Evolutionary conservation across 2,888 invertebrate species (phyloP).

Genomic region (Patella caerulea): DNA sequence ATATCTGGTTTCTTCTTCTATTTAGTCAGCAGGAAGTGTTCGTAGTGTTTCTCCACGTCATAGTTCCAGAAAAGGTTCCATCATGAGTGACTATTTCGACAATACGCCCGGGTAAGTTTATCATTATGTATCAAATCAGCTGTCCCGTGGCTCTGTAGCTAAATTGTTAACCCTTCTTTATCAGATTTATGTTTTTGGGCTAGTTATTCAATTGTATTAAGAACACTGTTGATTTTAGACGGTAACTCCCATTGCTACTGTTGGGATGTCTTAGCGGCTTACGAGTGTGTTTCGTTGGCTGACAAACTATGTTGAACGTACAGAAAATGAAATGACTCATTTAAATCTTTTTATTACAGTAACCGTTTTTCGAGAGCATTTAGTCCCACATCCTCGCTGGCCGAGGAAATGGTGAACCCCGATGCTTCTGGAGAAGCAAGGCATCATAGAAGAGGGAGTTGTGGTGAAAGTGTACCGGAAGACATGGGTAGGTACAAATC

Average conservation of each 20-base stretch:
- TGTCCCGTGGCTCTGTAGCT: not conserved
- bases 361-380: slow-evolving; percentile 16
- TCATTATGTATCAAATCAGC: not conserved
- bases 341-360: not conserved
- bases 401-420: slow-evolving; percentile 33
- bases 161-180: not conserved
- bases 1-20: not conserved
- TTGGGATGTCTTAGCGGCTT: no score
- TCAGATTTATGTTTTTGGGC: not conserved
- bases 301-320: no score
- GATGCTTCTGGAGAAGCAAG: slow-evolving; percentile 22
- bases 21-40: slow-evolving; percentile 20
- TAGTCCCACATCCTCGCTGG: slow-evolving; percentile 40
- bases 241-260: no score
- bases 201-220: not conserved
- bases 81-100: slow-evolving; percentile 59
- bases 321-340: no score
- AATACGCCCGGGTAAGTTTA: slow-evolving; percentile 26
- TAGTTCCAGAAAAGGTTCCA: slow-evolving; percentile 42
- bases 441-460: slow-evolving; percentile 15
- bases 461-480: slow-evolving; percentile 31
- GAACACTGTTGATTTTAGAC: no score
- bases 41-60: slow-evolving; percentile 27
- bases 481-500: slow-evolving; percentile 37
- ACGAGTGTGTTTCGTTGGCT: no score